These are phyloP conservation scores for Callimorpha dominula DNA, from an alignment of 2,888 invertebrate species.

Conservation along the genomic window DNA sequence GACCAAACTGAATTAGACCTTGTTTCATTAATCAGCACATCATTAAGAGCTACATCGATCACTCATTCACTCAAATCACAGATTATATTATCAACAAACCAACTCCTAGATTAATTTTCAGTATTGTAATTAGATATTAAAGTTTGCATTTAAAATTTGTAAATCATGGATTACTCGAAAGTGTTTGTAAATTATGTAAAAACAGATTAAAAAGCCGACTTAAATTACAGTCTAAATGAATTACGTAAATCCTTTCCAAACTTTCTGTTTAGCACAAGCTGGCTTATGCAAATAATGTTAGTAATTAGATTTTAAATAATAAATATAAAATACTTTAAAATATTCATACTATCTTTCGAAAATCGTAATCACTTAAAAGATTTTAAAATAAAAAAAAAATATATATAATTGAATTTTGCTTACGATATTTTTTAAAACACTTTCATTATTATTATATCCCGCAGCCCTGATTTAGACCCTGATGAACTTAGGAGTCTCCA, in stretches of 20 bases:
- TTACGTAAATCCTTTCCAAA: conserved; percentile 2
- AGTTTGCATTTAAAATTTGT: not conserved
- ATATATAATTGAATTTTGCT: no score
- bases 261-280: not conserved
- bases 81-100: no score
- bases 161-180: not conserved
- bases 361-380: not conserved
- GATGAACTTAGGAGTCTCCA: not conserved
- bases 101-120: not conserved
- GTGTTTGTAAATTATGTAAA: not conserved
- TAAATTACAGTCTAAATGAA: not conserved
- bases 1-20: not conserved
- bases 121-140: not conserved
- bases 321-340: not conserved
- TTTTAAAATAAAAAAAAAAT: no score
- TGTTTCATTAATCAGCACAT: not conserved
- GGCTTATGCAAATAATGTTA: conserved; percentile 3
- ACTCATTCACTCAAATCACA: not conserved
- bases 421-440: no score
- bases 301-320: not conserved
- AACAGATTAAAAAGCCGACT: not conserved
- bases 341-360: not conserved
- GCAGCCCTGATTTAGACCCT: no score
- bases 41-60: not conserved
- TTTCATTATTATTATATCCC: no score